Base-by-base conservation (phyloP, 2,888 invertebrate species). In the Catocala fraxini region DNA sequence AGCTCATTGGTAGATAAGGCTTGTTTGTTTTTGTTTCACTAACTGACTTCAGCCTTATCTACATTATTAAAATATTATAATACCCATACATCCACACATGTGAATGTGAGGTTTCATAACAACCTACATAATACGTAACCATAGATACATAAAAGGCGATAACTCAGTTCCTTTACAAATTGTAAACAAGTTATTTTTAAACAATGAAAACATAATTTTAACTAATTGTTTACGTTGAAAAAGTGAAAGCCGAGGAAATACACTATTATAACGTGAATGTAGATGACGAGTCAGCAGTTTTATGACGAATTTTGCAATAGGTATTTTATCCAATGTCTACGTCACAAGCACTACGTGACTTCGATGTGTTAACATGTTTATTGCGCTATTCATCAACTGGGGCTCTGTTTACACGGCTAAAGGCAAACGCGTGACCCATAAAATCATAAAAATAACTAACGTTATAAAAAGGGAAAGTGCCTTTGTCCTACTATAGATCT, bases 11-110 rank as follows among this genome's bases (percentile, higher is more conserved):
- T 62, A 70, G 82, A 79, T 82, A 81, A 76, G 71, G 65, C 65
- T 49, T 81, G 78, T 83, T 83, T 83, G 82, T 83, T 83, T 82
- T 81, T 55, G 55, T 78, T 77, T 70, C 63, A 68, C 63, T 73
- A 70, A 65, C 70, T 59, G 65, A 55, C 68, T 72, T 56, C 58
- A 51, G 56, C 69, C 51, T 68, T 74, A 75, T 68, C 75, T 65
- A 51, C 41, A 58, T 53, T 62, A 57, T 45, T 57, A 25, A 10
- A 53, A 42, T 41, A 46, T 43, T 53, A 35, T 43, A 52, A 6
- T 56, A 52, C 11, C 47, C 12, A 15, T 47, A 47, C 13, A 52
- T 33, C 13, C 48, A 56, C 13, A 13, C 34, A 47, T 46, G 42
- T 47, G 6, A 39, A 52, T 15, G 10, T 47, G 13, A 42, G 43